Conservation (phyloP, 1,140 invertebrate species). For the Heterodera schachtii region DNA sequence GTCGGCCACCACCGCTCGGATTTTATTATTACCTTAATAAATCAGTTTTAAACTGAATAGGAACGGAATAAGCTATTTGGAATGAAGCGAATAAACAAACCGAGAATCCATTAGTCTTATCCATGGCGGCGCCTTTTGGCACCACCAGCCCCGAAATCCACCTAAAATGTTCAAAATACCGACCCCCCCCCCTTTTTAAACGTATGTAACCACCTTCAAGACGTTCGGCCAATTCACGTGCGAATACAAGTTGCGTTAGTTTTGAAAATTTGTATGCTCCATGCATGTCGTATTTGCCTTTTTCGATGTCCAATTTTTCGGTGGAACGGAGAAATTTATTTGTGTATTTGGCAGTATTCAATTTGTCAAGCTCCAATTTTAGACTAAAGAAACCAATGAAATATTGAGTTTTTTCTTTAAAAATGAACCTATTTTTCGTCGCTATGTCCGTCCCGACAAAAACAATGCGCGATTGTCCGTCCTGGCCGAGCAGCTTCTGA, state of each 20-base stretch:
- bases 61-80: not conserved
- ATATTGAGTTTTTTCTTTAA: too few species aligned
- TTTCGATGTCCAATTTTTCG: conserved; percentile 12
- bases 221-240: conserved; percentile 59
- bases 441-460: conserved; percentile 62
- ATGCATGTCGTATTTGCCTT: conserved; percentile 30
- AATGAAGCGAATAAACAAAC: too few species aligned
- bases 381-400: conserved; percentile 37
- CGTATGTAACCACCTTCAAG: conserved; percentile 44
- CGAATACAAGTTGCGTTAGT: conserved; percentile 58
- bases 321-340: conserved; percentile 35
- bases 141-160: too few species aligned
- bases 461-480: conserved; percentile 52
- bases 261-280: conserved; percentile 57
- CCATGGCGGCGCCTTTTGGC: too few species aligned
- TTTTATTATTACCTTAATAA: conserved; percentile 49
- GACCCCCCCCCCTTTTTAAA: not conserved
- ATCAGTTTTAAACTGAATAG: conserved; percentile 8
- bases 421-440: conserved; percentile 35
- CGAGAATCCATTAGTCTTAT: too few species aligned
- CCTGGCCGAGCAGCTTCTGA: conserved; percentile 50
- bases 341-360: conserved; percentile 54
- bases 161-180: conserved; percentile 25
- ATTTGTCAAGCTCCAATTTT: conserved; percentile 50
- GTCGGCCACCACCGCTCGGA: conserved; percentile 58